phyloP scores from a whole-genome alignment of 2,113 vertebrate genomes.

The Rhadina sibilatrix region DNA sequence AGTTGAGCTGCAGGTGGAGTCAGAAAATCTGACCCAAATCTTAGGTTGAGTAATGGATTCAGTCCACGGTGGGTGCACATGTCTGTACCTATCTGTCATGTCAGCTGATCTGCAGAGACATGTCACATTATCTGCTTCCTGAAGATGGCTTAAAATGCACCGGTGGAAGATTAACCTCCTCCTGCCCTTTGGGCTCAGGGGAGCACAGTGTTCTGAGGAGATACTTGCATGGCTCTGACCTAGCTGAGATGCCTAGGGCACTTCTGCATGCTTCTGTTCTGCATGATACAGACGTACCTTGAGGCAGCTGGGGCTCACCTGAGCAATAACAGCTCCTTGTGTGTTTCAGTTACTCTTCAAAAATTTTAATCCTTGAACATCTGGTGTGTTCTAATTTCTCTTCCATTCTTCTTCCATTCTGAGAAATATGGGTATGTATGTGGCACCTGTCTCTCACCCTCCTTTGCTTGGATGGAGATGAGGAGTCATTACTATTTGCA shows the following conservation, averaged over 20 bases:
- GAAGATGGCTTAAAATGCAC: constrained; percentile 1
- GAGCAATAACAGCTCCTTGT: background rate
- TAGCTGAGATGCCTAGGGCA: background rate
- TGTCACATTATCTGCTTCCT: background rate
- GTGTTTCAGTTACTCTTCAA: background rate
- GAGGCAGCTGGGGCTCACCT: constrained; percentile 17
- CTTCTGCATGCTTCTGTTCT: background rate
- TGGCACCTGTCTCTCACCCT: constrained; percentile 2
- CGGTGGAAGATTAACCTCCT: background rate
- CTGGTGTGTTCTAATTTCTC: constrained; percentile 25
- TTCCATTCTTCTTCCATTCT: background rate
- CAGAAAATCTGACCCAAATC: background rate
- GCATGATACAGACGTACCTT: background rate
- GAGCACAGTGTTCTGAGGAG: background rate
- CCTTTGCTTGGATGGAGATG: background rate
- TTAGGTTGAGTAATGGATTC: background rate
- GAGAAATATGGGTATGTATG: background rate
- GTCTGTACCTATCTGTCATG: background rate
- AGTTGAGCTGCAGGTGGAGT: background rate
- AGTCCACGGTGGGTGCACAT: background rate
- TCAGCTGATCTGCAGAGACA: constrained; percentile 3
- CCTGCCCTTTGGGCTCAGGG: background rate
- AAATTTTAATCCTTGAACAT: constrained; percentile 15
- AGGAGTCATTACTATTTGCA: background rate
- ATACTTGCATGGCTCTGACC: background rate